Conservation (phyloP, 2,113 vertebrate genomes). For the Seriola rivoliana region DNA sequence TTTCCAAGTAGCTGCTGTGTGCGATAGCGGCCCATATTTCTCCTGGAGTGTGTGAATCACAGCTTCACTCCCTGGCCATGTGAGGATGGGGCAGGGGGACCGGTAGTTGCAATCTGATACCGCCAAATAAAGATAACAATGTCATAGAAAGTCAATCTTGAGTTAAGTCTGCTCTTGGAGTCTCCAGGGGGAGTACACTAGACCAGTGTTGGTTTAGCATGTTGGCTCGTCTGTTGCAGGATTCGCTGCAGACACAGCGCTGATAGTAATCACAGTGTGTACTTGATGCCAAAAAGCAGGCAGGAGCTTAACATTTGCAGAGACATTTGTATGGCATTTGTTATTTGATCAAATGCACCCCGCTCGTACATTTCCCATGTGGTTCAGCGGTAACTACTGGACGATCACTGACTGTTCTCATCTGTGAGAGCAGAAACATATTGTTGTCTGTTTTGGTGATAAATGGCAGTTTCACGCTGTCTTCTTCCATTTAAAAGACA, state of each 20-base stretch:
- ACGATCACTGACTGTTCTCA: conserved; percentile 36
- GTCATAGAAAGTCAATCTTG: conserved; percentile 55
- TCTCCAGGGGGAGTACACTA: conserved; percentile 27
- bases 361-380: conserved; percentile 39
- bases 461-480: conserved; percentile 49
- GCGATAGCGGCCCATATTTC: conserved; percentile 52
- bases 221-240: conserved; percentile 39
- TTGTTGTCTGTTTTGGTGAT: conserved; percentile 50
- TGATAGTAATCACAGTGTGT: conserved; percentile 60
- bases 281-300: conserved; percentile 46
- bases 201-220: conserved; percentile 38
- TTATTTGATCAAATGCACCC: conserved; percentile 59
- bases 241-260: conserved; percentile 44
- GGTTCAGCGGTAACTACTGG: conserved; percentile 35
- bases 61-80: conserved; percentile 35
- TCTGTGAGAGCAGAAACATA: conserved; percentile 64
- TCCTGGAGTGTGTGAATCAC: conserved; percentile 44
- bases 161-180: conserved; percentile 46
- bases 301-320: conserved; percentile 49
- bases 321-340: conserved; percentile 52
- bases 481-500: conserved; percentile 41
- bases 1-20: conserved; percentile 52
- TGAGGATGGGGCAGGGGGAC: conserved; percentile 14
- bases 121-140: conserved; percentile 72
- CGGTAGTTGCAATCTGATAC: conserved; percentile 59